Percentiles rank a stretch among this genome's conserved stretches.
phyloP scores from a whole-genome alignment of 2,797 vertebrate genomes.

The Halcyon badia region DNA sequence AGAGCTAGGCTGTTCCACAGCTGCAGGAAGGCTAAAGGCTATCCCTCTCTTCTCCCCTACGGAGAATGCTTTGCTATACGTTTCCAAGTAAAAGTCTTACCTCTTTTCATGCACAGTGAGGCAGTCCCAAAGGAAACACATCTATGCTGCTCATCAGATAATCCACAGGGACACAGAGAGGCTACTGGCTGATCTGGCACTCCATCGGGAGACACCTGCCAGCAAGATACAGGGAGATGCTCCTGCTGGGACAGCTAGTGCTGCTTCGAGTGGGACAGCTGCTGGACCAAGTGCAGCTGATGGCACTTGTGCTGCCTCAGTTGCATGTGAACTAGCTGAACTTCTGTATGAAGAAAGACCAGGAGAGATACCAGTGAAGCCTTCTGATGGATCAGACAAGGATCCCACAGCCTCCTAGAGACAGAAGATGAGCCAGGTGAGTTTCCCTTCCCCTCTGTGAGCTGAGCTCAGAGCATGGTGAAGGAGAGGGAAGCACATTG shows the following conservation, averaged over 20 bases:
- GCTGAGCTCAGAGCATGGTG: background rate
- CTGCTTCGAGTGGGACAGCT: background rate
- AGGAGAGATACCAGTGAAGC: background rate
- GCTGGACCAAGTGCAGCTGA: background rate
- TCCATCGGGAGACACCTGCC: background rate
- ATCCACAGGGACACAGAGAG: conserved; percentile 75
- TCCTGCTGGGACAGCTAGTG: background rate
- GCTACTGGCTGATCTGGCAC: background rate
- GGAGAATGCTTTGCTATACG: background rate
- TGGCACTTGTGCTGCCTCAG: background rate
- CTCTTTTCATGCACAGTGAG: conserved; percentile 82
- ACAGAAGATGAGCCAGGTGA: background rate
- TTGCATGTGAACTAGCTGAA: fast-evolving
- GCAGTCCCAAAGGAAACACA: conserved; percentile 86
- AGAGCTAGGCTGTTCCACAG: background rate
- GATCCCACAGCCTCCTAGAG: background rate
- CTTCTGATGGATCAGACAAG: background rate
- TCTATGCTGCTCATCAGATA: conserved; percentile 86
- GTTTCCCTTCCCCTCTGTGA: background rate
- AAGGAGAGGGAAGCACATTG: background rate
- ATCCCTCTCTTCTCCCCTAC: background rate
- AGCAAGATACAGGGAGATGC: background rate
- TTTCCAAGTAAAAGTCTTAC: conserved; percentile 40
- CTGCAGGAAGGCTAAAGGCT: background rate
- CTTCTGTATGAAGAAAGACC: background rate